Evolutionary conservation across 1,140 invertebrate genomes (phyloP), one percentile per base, ranked within the genome.

Genomic region (Halictus rubicundus): DNA sequence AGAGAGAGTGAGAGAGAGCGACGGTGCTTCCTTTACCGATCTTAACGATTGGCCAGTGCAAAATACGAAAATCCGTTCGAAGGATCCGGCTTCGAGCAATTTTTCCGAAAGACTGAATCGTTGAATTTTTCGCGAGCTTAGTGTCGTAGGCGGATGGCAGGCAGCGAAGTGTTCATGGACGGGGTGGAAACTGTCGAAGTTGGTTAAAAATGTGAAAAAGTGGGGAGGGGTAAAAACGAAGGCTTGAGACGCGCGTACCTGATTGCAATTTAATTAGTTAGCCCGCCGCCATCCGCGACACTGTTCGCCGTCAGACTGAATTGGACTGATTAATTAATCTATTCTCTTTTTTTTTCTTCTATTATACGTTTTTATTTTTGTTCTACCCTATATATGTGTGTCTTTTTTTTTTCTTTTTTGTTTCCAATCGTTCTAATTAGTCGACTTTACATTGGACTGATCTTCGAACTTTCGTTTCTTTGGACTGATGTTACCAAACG

Each of bases 401-500:
- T 49, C 14, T 49, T 19, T 49, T 46, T 52, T 19, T 21, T 6
- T 52, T 52, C 16, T 90, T 49, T 72, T 82, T 27, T 54, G 52
- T 68, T 83, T 71, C 63, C 90, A 88, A 85, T 86, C 76, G 84
- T 83, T 78, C 90, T 89, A 90, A 89, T 93, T 91, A 92, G 89
- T 91, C 90, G 88, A 90, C 81, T 80, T 78, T 72, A 87, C 90
- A 92, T 93, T 92, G 91, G 91, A 93, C 92, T 93, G 92, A 93
- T 93, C 89, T 90, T 89, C 87, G 8, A 91, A 86, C 87, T 21
- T 52, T 42, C 1, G 89, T 86, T 78, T 83, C 73, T 92, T 92
- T 52, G 19, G 92, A 93, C 92, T 93, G 91, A 93, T 93, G 92
- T 93, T 92, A 93, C 92, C 92, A 93, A 93, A 93, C 92, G 89